Conservation (phyloP, 2,888 invertebrate genomes). For the Cyclophora albipunctata region DNA sequence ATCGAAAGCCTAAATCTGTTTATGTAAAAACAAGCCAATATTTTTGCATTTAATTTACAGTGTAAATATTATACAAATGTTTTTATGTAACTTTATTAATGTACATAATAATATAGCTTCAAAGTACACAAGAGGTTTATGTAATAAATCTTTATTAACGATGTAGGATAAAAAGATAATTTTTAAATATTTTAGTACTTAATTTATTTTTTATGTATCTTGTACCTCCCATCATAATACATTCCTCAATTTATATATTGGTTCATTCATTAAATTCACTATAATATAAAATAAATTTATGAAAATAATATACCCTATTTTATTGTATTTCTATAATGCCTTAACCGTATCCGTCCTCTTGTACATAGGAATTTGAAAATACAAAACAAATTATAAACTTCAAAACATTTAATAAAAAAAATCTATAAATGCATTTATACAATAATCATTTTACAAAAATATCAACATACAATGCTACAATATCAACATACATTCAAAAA, state of each 20-base stretch:
- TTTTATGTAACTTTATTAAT: constrained; percentile 13
- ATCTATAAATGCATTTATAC: too few species aligned
- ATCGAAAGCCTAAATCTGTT: not conserved
- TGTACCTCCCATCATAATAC: constrained; percentile 52
- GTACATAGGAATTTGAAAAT: too few species aligned
- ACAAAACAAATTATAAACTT: too few species aligned
- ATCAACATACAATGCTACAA: too few species aligned
- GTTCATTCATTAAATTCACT: constrained; percentile 64
- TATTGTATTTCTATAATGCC: constrained; percentile 14
- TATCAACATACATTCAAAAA: too few species aligned
- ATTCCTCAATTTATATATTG: constrained; percentile 62
- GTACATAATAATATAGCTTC: constrained; percentile 49
- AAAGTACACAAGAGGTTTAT: constrained; percentile 63
- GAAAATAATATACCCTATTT: constrained; percentile 25
- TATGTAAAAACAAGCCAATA: constrained; percentile 23
- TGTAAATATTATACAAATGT: constrained; percentile 35
- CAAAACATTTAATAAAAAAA: too few species aligned
- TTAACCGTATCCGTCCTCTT: too few species aligned
- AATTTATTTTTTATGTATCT: constrained; percentile 63
- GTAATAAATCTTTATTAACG: constrained; percentile 53
- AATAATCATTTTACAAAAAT: too few species aligned
- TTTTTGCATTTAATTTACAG: constrained; percentile 37
- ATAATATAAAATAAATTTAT: constrained; percentile 58
- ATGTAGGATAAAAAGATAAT: constrained; percentile 46
- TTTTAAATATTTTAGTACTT: constrained; percentile 62